Percentiles rank a stretch among this genome's conserved stretches.
These are phyloP conservation scores for Zaprionus davidi DNA, from an alignment of 1,140 invertebrate species.

Conservation along the genomic window DNA sequence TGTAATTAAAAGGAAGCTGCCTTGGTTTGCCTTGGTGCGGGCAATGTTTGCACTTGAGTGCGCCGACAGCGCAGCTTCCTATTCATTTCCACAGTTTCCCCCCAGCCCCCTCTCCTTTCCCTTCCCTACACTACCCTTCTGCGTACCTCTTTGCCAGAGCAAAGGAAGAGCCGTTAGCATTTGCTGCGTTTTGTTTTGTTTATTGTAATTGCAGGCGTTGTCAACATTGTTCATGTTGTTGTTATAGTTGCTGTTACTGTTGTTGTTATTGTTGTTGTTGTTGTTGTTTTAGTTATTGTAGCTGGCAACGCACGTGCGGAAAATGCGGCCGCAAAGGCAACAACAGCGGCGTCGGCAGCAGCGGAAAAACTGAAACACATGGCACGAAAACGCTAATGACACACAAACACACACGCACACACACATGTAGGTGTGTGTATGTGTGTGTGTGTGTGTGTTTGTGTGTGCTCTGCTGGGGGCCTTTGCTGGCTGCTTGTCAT, in stretches of 20 bases:
- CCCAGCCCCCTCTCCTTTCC: neutral
- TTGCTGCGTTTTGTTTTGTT: slow-evolving; percentile 55
- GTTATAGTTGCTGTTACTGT: slow-evolving; percentile 2
- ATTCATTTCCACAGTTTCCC: slow-evolving; percentile 2
- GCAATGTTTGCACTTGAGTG: slow-evolving; percentile 25
- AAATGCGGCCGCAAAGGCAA: slow-evolving; percentile 42
- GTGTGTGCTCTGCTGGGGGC: slow-evolving; percentile 36
- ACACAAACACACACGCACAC: slow-evolving; percentile 38
- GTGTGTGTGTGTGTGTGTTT: slow-evolving; percentile 3
- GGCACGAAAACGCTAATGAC: slow-evolving; percentile 55
- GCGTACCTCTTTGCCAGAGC: neutral
- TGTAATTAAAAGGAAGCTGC: slow-evolving; percentile 17
- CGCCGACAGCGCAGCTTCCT: slow-evolving; percentile 25
- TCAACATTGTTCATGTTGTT: slow-evolving; percentile 36
- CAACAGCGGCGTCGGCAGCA: slow-evolving; percentile 2
- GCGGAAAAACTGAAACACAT: slow-evolving; percentile 51
- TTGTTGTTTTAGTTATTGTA: slow-evolving; percentile 19
- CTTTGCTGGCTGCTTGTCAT: slow-evolving; percentile 34
- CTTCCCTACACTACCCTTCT: too few species aligned
- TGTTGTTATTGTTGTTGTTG: slow-evolving; percentile 19
- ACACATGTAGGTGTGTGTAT: slow-evolving; percentile 3
- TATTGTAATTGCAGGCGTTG: slow-evolving; percentile 52
- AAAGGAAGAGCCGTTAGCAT: slow-evolving; percentile 40
- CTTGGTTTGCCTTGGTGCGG: slow-evolving; percentile 4
- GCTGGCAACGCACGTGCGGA: slow-evolving; percentile 46